A percentile compares a stretch with the other conserved stretches of the same genome.
Evolutionary conservation across 2,797 vertebrate genomes (phyloP).

Genomic region (Emys orbicularis): DNA sequence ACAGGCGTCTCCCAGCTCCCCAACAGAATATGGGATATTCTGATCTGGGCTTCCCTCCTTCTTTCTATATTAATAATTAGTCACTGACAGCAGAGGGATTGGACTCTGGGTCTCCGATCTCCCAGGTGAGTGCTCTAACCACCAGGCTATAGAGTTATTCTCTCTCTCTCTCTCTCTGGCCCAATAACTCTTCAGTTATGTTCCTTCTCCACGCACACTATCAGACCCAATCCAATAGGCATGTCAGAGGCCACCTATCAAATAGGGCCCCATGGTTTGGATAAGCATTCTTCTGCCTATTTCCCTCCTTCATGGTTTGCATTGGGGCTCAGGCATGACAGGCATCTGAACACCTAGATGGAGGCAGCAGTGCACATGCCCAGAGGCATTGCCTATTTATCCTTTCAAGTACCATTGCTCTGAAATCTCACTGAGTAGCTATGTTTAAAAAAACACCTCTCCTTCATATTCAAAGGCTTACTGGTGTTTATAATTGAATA

Average conservation of each 20-base stretch:
- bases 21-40: neutral
- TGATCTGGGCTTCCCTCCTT: neutral
- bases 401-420: fast-evolving
- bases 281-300: neutral
- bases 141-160: too few species aligned
- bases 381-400: neutral
- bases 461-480: neutral
- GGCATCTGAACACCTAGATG: neutral
- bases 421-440: neutral
- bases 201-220: too few species aligned
- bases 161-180: too few species aligned
- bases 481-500: neutral
- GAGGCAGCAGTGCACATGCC: neutral
- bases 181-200: too few species aligned
- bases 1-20: neutral
- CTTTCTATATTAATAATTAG: too few species aligned
- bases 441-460: neutral
- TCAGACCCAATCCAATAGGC: too few species aligned
- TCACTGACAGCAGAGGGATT: too few species aligned
- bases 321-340: neutral
- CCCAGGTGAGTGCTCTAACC: too few species aligned
- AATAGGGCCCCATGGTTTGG: neutral
- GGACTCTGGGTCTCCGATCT: too few species aligned
- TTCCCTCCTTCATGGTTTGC: neutral
- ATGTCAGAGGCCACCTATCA: neutral